Base-by-base conservation (phyloP, 2,113 vertebrate species). In the Colaptes auratus region DNA sequence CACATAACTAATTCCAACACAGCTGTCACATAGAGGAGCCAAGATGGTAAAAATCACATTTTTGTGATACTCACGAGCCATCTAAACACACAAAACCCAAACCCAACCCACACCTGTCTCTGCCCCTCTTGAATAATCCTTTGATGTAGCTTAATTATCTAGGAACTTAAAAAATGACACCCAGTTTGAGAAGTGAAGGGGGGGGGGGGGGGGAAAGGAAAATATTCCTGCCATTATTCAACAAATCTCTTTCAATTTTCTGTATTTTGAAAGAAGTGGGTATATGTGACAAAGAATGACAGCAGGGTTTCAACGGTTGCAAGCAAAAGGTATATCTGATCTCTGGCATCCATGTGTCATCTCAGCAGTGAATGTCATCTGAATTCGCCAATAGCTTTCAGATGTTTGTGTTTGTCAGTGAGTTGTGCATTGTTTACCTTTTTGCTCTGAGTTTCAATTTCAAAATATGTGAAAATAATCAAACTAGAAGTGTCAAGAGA, bases 381-480 rank as follows among this genome's bases (percentile, higher is more conserved):
- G 75, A 78, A 93, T 75, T 92, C 73, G 53, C 44, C 39, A 70
- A 59, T 12, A 89, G 28, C 48, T 55, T 87, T 35, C 5, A 93
- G 89, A 71, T 82, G 59, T 86, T 78, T 53, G 12, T 55, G 67
- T 31, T 86, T 93, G 83, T 85, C 88, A 92, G 59, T 85, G 82
- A 82, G n/a, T 36, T 59, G 28, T 25, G 18, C 35, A 56, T 39
- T 88, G 33, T 77, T 92, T 88, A 73, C 31, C 30, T 8, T 93
- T 93, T 86, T 93, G 15, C 12, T 80, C 96, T 86, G 11, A 89
- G 89, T 93, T 91, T 94, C 39, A 78, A 36, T 89, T 95, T 95
- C 61, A 61, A 93, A 96, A 91, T 91, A 87, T 77, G 46, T 71
- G 53, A 90, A 97, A 94, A 89, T 69, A 88, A 89, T 92, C 75